Evolutionary conservation across 2,888 invertebrate species (phyloP), one percentile per base, ranked within the genome.

Genomic region (Tachina fera): DNA sequence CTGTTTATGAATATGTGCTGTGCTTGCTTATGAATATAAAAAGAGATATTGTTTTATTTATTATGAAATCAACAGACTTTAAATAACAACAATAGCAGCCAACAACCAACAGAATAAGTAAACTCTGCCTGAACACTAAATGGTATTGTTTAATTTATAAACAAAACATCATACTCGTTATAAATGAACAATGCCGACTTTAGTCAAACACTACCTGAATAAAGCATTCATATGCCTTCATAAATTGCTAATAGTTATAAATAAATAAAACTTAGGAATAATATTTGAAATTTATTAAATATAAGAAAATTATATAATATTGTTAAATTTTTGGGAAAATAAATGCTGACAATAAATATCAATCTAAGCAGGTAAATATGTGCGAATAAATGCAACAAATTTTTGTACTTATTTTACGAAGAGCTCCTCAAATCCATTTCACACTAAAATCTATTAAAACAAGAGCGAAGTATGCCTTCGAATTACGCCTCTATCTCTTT

Each of bases 1-100:
- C 53, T 22, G 13, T 75, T 9, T 61, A 45, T 45, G 3, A 39
- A 14, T 65, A 31, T 56, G 6, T 31, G 31, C 31, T 56, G 6
- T 31, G 31, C 31, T 31, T 31, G 43, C 22, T 56, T 70, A 39
- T 74, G 49, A 45, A 39, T 47, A 74, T 49, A 74, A 68, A 83
- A 68, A 79, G 22, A 71, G 78, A 78, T 72, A 83, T 86, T 80
- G 79, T 83, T 80, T 86, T 80, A 80, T 86, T 71, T 83, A 76
- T 80, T 83, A 77, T 86, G 71, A 83, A 83, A 86, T 86, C 86
- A 83, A 83, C 86, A 83, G 83, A 86, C 79, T 76, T 79, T 79
- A 80, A 75, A 78, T 71, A 85, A 83, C 60, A 83, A 79, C 83
- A 75, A 74, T 22, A 78, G 60, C 60, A 70, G 22, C 72, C 60